phyloP scores from a whole-genome alignment of 2,888 invertebrate genomes.

The Lydus trimaculatus region DNA sequence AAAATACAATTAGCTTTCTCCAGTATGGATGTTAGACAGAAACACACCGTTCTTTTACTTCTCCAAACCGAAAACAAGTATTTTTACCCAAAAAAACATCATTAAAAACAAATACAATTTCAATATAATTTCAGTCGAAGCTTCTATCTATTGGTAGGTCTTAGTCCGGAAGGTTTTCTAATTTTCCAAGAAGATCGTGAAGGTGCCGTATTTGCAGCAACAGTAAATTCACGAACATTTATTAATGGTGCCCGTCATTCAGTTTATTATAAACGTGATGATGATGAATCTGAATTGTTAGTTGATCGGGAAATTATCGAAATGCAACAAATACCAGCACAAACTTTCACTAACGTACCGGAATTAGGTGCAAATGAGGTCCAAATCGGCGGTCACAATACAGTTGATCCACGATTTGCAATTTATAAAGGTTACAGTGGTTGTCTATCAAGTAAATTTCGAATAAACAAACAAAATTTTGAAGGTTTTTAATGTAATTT shows the following conservation, averaged over 20 bases:
- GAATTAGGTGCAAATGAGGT: constrained; percentile 81
- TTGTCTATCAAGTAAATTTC: constrained; percentile 83
- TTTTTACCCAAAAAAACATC: constrained; percentile 40
- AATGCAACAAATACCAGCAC: constrained; percentile 71
- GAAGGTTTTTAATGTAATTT: constrained; percentile 9
- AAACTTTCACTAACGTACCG: constrained; percentile 72
- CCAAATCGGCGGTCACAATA: constrained; percentile 86
- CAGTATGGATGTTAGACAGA: constrained; percentile 78
- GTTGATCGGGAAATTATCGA: constrained; percentile 81
- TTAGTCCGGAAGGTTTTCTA: constrained; percentile 83
- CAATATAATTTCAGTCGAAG: constrained; percentile 67
- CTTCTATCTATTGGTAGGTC: constrained; percentile 82
- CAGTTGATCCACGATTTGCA: constrained; percentile 81
- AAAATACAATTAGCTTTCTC: constrained; percentile 89
- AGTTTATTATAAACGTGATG: constrained; percentile 73
- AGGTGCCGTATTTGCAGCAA: constrained; percentile 75
- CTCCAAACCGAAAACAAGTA: constrained; percentile 86
- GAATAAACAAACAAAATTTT: constrained; percentile 8
- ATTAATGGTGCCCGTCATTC: constrained; percentile 84
- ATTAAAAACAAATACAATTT: neutral
- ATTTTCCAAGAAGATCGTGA: constrained; percentile 88
- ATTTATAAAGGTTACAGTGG: constrained; percentile 89
- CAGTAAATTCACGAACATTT: constrained; percentile 80
- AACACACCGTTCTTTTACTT: constrained; percentile 79
- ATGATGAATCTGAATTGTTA: constrained; percentile 73